phyloP scores from a whole-genome alignment of 2,888 invertebrate species.

The Tolmerus cingulatus region DNA sequence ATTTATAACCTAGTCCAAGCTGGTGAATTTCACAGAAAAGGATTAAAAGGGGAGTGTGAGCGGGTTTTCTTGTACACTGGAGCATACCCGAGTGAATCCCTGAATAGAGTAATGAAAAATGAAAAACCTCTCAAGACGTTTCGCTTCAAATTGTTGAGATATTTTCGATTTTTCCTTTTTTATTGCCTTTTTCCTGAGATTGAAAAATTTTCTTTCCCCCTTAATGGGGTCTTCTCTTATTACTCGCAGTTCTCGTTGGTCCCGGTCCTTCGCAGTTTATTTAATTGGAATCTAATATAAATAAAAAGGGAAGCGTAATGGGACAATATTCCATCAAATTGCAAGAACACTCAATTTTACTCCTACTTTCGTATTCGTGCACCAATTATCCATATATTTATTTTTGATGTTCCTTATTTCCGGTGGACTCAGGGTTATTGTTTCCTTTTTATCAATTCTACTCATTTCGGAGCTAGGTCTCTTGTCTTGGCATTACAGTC shows the following conservation, averaged over 20 bases:
- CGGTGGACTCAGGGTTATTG: not conserved
- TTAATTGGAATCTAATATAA: not conserved
- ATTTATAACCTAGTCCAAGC: constrained; percentile 11
- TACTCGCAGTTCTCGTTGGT: not conserved
- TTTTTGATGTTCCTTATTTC: not conserved
- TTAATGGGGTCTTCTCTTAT: not conserved
- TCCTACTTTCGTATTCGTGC: not conserved
- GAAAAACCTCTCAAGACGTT: not conserved
- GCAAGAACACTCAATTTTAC: not conserved
- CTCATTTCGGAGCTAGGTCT: not conserved
- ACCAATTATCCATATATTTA: not conserved
- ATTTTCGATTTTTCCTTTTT: not conserved
- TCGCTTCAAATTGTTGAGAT: constrained; percentile 6
- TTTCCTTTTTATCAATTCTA: not conserved
- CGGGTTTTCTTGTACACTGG: not conserved
- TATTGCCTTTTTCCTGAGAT: not conserved
- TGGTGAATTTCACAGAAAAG: constrained; percentile 10
- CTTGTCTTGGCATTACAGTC: not conserved
- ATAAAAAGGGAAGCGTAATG: not conserved
- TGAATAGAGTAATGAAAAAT: not conserved
- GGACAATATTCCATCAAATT: not conserved
- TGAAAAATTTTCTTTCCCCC: not conserved
- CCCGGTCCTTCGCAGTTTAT: not conserved
- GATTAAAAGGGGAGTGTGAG: constrained; percentile 7
- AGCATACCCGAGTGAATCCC: not conserved